A percentile compares a stretch with the other conserved stretches of the same genome.
These are phyloP conservation scores for Cephus sareptanus DNA, from an alignment of 2,888 invertebrate species.

Conservation along the genomic window DNA sequence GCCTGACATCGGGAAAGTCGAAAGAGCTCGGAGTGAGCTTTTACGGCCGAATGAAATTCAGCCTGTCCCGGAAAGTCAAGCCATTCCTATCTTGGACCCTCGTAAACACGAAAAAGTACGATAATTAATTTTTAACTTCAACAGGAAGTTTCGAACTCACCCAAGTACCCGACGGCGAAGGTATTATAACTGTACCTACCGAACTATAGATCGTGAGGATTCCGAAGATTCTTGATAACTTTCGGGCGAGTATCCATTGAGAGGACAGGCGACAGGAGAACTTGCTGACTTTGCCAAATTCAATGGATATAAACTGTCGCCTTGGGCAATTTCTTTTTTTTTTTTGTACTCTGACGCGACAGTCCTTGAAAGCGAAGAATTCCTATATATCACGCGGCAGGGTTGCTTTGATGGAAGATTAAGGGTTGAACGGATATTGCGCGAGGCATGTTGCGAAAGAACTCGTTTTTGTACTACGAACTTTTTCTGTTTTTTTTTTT, in stretches of 20 bases:
- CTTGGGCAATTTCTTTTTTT: not conserved
- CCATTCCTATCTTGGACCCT: not conserved
- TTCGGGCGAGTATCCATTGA: not conserved
- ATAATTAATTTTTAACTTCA: slow-evolving; percentile 19
- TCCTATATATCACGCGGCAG: not conserved
- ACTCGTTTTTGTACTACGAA: not conserved
- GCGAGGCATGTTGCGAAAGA: not conserved
- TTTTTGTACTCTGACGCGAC: not conserved
- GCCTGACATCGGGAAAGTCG: not conserved
- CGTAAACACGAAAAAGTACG: slow-evolving; percentile 15
- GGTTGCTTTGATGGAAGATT: not conserved
- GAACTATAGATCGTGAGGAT: not conserved
- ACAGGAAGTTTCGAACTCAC: not conserved
- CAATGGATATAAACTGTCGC: not conserved
- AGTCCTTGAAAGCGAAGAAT: not conserved
- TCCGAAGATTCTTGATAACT: not conserved
- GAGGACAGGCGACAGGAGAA: not conserved
- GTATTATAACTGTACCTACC: not conserved
- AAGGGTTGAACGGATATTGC: not conserved
- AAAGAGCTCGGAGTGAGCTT: not conserved
- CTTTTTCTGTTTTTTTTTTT: not conserved
- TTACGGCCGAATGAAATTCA: slow-evolving; percentile 18
- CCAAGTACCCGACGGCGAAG: not conserved
- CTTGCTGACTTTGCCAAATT: not conserved
- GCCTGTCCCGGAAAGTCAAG: not conserved